Conservation (phyloP, 37 sponge, comb jelly and placozoan genomes). For the Agelas oroides region DNA sequence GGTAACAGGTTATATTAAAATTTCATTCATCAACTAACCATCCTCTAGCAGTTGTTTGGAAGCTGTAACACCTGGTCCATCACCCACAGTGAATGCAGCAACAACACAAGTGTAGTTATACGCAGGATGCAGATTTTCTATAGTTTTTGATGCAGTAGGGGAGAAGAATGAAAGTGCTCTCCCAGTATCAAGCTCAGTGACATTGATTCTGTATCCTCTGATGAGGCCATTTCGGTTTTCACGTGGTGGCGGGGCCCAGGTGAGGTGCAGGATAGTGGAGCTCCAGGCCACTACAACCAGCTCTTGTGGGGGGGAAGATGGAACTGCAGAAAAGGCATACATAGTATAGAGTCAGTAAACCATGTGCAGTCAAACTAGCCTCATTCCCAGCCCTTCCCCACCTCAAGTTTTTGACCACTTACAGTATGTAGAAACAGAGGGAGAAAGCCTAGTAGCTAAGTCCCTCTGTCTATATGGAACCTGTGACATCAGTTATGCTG, state of each 20-base stretch:
- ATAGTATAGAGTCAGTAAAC: background rate
- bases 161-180: background rate
- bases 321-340: slow-evolving; percentile 13
- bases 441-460: no score
- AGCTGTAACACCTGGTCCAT: slow-evolving; percentile 4
- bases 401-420: no score
- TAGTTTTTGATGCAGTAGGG: background rate
- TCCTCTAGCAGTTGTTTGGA: slow-evolving; percentile 24
- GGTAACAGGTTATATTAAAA: no score
- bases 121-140: slow-evolving; percentile 37
- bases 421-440: no score
- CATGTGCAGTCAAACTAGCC: background rate
- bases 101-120: slow-evolving; percentile 25
- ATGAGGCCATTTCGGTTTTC: slow-evolving; percentile 44
- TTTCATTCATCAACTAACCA: no score
- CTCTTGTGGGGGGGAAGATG: slow-evolving; percentile 17
- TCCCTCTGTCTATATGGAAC: no score
- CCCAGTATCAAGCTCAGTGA: slow-evolving; percentile 43
- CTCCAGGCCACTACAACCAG: background rate
- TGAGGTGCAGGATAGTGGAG: slow-evolving; percentile 1
- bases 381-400: no score
- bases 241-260: slow-evolving; percentile 27
- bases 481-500: no score
- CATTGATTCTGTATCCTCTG: slow-evolving; percentile 26
- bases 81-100: slow-evolving; percentile 30